A percentile compares a stretch with the other conserved stretches of the same genome.
Conservation (phyloP, 2,113 vertebrate species). For the Halcyon malimbica region DNA sequence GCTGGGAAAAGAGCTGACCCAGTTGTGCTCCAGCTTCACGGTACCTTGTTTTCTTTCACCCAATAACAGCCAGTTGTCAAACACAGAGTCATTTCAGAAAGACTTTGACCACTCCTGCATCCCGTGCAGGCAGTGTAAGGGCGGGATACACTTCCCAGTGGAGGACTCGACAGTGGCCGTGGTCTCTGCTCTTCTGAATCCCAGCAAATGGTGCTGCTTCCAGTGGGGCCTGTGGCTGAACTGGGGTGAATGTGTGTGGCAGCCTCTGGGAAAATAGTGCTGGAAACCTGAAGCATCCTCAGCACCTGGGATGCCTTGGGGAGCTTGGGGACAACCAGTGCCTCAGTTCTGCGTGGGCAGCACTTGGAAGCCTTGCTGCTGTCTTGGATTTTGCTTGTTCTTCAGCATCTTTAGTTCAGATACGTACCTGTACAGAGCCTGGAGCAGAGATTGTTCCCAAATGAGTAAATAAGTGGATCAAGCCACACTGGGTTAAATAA, state of each 20-base stretch:
- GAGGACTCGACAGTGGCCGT: rapidly evolving
- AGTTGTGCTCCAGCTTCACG: background rate
- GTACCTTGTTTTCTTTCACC: background rate
- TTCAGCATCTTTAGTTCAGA: background rate
- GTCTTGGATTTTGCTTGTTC: background rate
- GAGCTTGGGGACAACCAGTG: background rate
- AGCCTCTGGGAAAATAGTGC: background rate
- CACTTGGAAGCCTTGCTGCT: background rate
- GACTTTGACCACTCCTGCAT: no score
- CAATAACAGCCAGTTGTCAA: background rate
- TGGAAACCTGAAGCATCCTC: background rate
- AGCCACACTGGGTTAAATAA: background rate
- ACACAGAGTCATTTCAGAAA: background rate
- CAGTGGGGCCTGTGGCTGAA: background rate
- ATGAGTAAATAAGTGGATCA: background rate
- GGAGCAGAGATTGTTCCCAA: background rate
- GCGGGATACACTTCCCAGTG: rapidly evolving
- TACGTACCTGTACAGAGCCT: background rate
- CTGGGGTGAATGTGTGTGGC: rapidly evolving
- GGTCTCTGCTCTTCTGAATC: background rate
- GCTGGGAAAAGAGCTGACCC: background rate
- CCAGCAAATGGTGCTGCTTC: background rate
- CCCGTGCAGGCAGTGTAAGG: background rate
- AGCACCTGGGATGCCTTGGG: rapidly evolving
- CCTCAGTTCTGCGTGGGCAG: background rate